Conservation (phyloP, 2,888 invertebrate species). For the Hemistola chrysoprasaria region DNA sequence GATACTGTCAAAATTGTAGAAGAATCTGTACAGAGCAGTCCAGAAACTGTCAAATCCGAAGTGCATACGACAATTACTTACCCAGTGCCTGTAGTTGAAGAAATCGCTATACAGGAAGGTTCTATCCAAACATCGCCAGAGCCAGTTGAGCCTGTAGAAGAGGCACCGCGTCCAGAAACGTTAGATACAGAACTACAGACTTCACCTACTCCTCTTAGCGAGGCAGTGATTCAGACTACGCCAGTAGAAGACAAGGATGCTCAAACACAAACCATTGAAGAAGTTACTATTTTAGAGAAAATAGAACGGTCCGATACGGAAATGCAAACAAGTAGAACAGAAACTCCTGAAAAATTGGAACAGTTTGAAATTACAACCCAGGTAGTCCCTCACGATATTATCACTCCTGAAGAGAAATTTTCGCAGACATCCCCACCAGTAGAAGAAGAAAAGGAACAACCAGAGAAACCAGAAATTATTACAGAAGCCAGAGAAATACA, state of each 20-base stretch:
- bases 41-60: constrained; percentile 65
- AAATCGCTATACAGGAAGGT: constrained; percentile 80
- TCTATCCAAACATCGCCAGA: constrained; percentile 84
- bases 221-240: constrained; percentile 84
- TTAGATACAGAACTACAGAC: constrained; percentile 76
- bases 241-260: constrained; percentile 69
- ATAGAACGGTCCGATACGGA: constrained; percentile 62
- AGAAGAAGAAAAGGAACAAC: constrained; percentile 42
- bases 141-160: constrained; percentile 58
- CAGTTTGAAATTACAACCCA: constrained; percentile 80
- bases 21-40: constrained; percentile 82
- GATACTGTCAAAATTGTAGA: constrained; percentile 85
- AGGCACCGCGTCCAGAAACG: constrained; percentile 51
- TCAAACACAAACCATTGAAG: constrained; percentile 66
- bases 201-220: constrained; percentile 72
- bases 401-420: constrained; percentile 66
- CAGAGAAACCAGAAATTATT: constrained; percentile 57
- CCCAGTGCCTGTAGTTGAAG: constrained; percentile 83
- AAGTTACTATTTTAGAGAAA: constrained; percentile 59
- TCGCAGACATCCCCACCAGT: constrained; percentile 71
- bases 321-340: constrained; percentile 66
- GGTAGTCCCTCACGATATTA: constrained; percentile 69
- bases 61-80: constrained; percentile 80
- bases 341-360: constrained; percentile 56
- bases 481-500: constrained; percentile 77